Conservation (phyloP, 2,797 vertebrate genomes). For the Balearica regulorum region DNA sequence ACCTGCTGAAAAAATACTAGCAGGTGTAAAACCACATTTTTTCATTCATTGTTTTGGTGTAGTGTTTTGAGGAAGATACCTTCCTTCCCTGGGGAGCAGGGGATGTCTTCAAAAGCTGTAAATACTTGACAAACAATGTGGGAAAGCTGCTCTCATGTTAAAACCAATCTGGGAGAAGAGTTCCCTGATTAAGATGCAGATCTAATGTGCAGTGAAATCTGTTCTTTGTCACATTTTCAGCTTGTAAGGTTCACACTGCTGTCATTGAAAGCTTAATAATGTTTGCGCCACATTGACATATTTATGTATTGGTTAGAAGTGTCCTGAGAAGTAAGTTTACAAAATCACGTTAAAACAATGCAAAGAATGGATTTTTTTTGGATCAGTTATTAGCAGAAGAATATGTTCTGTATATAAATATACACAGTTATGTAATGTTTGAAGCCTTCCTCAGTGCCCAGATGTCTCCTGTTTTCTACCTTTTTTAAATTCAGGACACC, state of each 20-base stretch:
- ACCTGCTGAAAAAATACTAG: neutral
- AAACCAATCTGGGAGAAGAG: neutral
- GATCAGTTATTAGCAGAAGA: neutral
- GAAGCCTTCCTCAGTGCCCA: neutral
- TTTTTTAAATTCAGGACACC: neutral
- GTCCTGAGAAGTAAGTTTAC: neutral
- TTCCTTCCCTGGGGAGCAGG: neutral
- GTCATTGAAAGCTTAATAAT: neutral
- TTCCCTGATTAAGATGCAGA: conserved; percentile 10
- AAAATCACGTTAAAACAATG: neutral
- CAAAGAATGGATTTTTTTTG: neutral
- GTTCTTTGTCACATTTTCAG: conserved; percentile 16
- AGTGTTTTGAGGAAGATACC: neutral
- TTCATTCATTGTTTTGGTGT: neutral
- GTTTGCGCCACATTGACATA: neutral
- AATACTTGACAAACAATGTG: conserved; percentile 9
- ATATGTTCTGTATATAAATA: neutral
- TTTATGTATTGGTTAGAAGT: neutral
- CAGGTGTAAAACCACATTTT: neutral
- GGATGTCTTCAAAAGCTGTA: neutral
- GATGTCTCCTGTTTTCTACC: neutral
- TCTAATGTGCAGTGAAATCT: conserved; percentile 8
- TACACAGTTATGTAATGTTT: neutral
- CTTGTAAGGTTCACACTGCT: neutral
- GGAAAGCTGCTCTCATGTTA: neutral